Evolutionary conservation across 2,888 invertebrate genomes (phyloP).

Genomic region (Apamea epomidion): DNA sequence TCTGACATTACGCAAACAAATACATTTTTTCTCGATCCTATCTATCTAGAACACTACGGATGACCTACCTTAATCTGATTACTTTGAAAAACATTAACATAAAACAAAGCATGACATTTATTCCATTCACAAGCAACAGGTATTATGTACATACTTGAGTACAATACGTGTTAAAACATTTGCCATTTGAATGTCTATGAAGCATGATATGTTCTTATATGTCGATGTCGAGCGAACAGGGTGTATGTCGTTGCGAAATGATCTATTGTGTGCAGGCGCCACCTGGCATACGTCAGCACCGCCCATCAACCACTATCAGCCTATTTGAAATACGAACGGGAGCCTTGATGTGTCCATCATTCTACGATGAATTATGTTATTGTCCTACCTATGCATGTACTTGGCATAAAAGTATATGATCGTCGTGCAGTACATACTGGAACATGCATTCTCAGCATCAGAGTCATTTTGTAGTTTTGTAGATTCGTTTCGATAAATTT

Average conservation of each 20-base stretch:
- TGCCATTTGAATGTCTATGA: constrained; percentile 68
- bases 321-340: constrained; percentile 61
- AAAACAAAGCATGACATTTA: constrained; percentile 60
- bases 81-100: constrained; percentile 43
- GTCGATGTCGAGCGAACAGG: constrained; percentile 73
- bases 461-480: constrained; percentile 38
- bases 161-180: constrained; percentile 67
- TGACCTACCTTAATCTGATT: constrained; percentile 48
- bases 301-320: constrained; percentile 52
- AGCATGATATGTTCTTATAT: constrained; percentile 62
- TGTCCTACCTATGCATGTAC: constrained; percentile 62
- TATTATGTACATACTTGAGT: constrained; percentile 41
- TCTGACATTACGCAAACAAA: constrained; percentile 5
- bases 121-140: constrained; percentile 43
- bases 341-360: constrained; percentile 84
- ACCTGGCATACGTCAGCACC: constrained; percentile 52
- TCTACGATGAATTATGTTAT: constrained; percentile 74
- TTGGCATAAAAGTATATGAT: constrained; percentile 27
- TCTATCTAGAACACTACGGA: constrained; percentile 22
- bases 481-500: constrained; percentile 42
- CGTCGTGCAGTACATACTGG: background rate
- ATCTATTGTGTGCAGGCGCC: constrained; percentile 73
- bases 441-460: constrained; percentile 67
- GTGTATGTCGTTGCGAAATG: constrained; percentile 76
- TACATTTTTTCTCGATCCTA: constrained; percentile 18